Evolutionary conservation across 2,888 invertebrate genomes (phyloP), one percentile per base, ranked within the genome.

Genomic region (Oithona nana): DNA sequence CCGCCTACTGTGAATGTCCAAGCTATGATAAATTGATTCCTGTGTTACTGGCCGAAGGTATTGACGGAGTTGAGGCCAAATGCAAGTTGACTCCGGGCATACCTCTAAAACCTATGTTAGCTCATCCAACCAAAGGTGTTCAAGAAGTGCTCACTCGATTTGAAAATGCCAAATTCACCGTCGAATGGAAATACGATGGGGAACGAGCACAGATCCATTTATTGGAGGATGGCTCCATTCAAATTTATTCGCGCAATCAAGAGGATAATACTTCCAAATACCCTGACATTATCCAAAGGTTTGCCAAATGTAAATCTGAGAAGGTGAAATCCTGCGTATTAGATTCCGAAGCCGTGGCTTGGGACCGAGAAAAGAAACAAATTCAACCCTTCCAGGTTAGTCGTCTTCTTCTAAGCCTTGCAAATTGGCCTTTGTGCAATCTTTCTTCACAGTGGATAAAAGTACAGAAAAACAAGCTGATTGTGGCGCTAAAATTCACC

Each of bases 141-240:
- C 80, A 82, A 66, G 93, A 94, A 72, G 86, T 62, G 24, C 56
- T 62, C 3, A 31, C 55, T 56, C 28, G 62, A 20, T 89, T 90
- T 74, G 88, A 88, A 64, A 83, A 84, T 16, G 78, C 85, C 66
- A 80, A 82, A 69, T 97, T 99, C 73, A 95, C 95, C 0, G 97
- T 97, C 73, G 98, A 99, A 76, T 99, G 86, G 82, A 98, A 98
- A 73, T 98, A 99, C 73, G 98, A 99, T 74, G 98, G 98, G 0
- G 98, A 98, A 78, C 79, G 98, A 68, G 97, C 95, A 0, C 97
- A 85, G 81, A 88, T 92, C 67, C 90, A 92, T 71, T 75, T 81
- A 28, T 71, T 75, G 28, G 80, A 81, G 57, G 78, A 81, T 67
- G 82, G 85, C 0, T 74, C 75, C 1, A 81, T 94, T 0, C 80